Evolutionary conservation across 92 coral and sea anemone species (phyloP), one percentile per base, ranked within the genome.

Genomic region (Actinernus sp.): DNA sequence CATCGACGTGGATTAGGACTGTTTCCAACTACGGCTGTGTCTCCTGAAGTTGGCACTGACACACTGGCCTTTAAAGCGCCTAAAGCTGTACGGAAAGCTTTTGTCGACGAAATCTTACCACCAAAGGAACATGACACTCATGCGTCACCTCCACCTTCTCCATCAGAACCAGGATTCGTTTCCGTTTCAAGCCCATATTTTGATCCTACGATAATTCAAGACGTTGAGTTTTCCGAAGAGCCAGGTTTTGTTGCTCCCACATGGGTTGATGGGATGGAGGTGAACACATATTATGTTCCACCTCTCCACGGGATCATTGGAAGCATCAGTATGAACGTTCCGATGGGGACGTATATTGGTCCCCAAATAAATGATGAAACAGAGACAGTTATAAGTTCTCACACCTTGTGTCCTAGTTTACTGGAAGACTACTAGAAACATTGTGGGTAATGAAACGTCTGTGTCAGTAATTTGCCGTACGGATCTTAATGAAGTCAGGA

Each of bases 251-350:
- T n/a, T n/a, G n/a, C n/a, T n/a, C n/a, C n/a, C n/a, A 14, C 13
- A 9, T 49, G 52, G 75, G 37, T n/a, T 37, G 60, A 18, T 7
- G n/a, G 16, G 0, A 26, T 4, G 17, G 32, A 26, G 61, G 21
- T 52, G 49, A 43, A 34, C 6, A 6, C 41, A 6, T 34, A 34
- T 26, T n/a, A 41, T 3, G 17, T n/a, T 27, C 36, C 50, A 25
- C 86, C 86, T 4, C 21, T 79, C 43, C 61, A 70, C 45, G 79
- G 89, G 23, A n/a, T 74, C 4, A 26, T 82, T 14, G 73, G 82
- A 18, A 76, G 60, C 45, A 82, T 82, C 14, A 47, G 78, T 45
- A 66, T 68, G 83, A 82, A 82, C 60, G 31, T 20, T 8, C 41
- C 33, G 30, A 72, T 74, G 28, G 73, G 73, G 4, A 82, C 89